Evolutionary conservation across 2,888 invertebrate genomes (phyloP).

Genomic region (Drosophila mimica): DNA sequence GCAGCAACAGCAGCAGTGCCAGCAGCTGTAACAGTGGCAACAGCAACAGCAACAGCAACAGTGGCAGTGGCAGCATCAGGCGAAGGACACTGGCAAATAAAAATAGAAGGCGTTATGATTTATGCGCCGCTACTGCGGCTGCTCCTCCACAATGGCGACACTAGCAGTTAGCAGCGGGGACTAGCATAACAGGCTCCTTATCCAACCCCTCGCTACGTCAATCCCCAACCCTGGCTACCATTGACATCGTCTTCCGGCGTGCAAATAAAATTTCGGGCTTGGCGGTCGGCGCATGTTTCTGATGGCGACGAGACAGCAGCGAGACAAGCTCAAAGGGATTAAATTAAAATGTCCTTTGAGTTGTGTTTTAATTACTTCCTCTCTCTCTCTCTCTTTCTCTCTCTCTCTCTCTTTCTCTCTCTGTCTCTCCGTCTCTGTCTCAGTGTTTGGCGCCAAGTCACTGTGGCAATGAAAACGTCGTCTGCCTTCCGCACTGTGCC

Average conservation of each 20-base stretch:
- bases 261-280: constrained; percentile 62
- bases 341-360: constrained; percentile 82
- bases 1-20: constrained; percentile 9
- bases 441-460: constrained; percentile 28
- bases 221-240: constrained; percentile 10
- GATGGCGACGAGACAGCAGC: constrained; percentile 82
- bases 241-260: constrained; percentile 39
- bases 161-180: background rate
- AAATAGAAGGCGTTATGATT: constrained; percentile 73
- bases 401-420: constrained; percentile 57
- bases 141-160: constrained; percentile 1
- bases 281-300: constrained; percentile 72
- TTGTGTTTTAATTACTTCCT: constrained; percentile 81
- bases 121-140: constrained; percentile 49
- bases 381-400: constrained; percentile 35
- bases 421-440: constrained; percentile 31
- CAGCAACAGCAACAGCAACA: constrained; percentile 36
- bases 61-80: constrained; percentile 11
- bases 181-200: background rate
- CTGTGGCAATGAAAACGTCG: constrained; percentile 49
- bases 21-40: constrained; percentile 21
- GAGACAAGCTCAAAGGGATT: constrained; percentile 81
- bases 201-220: background rate
- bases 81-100: constrained; percentile 52
- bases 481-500: constrained; percentile 39